Percentiles rank a stretch among this genome's conserved stretches.
These are phyloP conservation scores for Daphoenositta chrysoptera DNA, from an alignment of 2,113 vertebrate genomes.

Conservation along the genomic window DNA sequence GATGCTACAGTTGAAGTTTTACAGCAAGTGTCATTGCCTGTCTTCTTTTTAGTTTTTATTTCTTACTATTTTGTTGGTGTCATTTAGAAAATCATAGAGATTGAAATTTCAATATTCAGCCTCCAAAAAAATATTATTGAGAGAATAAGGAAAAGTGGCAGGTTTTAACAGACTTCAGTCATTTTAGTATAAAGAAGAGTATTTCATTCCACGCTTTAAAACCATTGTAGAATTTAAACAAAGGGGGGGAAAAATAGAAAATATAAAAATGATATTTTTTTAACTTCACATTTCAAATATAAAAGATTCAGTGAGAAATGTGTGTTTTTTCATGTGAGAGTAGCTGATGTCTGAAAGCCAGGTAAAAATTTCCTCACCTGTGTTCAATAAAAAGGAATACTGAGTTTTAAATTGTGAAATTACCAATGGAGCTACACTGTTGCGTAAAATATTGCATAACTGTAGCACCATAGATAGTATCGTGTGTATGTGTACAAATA, in stretches of 20 bases:
- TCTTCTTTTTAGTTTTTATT: neutral
- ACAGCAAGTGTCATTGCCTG: neutral
- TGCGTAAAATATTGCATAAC: conserved; percentile 25
- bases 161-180: neutral
- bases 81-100: neutral
- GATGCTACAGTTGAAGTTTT: neutral
- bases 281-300: neutral
- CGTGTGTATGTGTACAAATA: neutral
- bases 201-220: neutral
- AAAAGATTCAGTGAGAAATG: neutral
- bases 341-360: neutral
- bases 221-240: neutral
- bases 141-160: neutral
- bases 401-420: conserved; percentile 22
- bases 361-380: neutral
- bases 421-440: neutral
- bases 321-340: neutral
- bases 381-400: neutral
- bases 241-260: rapidly evolving
- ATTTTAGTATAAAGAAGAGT: neutral
- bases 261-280: neutral
- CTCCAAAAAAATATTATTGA: neutral
- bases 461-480: neutral
- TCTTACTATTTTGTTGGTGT: neutral
- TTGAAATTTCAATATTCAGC: neutral